phyloP scores from a whole-genome alignment of 2,888 invertebrate species.

The Drosophila tripunctata region DNA sequence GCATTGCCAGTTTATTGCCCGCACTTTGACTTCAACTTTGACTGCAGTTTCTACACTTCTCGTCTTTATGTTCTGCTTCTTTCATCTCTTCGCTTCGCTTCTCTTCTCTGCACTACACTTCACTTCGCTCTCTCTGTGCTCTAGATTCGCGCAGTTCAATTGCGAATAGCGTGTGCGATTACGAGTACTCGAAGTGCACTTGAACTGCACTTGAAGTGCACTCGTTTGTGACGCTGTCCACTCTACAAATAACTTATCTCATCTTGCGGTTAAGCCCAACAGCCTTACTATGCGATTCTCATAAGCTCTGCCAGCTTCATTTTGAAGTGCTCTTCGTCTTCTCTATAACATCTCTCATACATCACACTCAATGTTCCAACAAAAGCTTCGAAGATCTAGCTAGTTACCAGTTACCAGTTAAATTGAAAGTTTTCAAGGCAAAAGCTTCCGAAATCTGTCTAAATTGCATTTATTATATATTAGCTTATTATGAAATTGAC shows the following conservation, averaged over 20 bases:
- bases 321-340: not conserved
- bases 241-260: slow-evolving; percentile 45
- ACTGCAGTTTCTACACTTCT: not conserved
- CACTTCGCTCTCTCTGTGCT: not conserved
- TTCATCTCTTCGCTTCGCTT: not conserved
- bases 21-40: slow-evolving; percentile 8
- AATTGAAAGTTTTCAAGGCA: too few relatives aligned
- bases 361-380: not conserved
- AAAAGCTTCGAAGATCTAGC: too few relatives aligned
- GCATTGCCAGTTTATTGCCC: slow-evolving; percentile 42
- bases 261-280: slow-evolving; percentile 9
- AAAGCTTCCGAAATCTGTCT: too few relatives aligned
- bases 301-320: too few relatives aligned
- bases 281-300: slow-evolving; percentile 26
- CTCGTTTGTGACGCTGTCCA: slow-evolving; percentile 28
- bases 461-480: too few relatives aligned
- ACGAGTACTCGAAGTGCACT: slow-evolving; percentile 29
- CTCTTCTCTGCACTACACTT: not conserved
- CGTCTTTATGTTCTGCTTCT: not conserved
- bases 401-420: too few relatives aligned
- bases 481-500: too few relatives aligned
- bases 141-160: not conserved
- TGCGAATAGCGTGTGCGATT: slow-evolving; percentile 10
- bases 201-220: slow-evolving; percentile 44
- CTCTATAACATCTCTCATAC: not conserved